Evolutionary conservation across 2,888 invertebrate species (phyloP).

Genomic region (Malachius bipustulatus): DNA sequence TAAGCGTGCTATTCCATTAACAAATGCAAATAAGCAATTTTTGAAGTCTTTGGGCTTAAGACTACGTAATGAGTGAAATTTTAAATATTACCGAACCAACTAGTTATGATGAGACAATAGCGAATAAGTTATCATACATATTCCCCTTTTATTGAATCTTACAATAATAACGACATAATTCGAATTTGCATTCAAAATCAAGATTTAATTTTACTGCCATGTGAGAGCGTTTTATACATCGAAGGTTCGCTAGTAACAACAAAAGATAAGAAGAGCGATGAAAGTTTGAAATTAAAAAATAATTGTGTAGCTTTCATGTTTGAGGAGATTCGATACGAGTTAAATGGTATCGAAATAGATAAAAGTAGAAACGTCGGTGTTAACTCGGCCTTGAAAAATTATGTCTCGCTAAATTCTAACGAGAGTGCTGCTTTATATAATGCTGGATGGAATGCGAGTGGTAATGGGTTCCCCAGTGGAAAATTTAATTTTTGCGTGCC

Average conservation of each 20-base stretch:
- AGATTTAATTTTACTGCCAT: conserved; percentile 9
- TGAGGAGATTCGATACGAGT: conserved; percentile 28
- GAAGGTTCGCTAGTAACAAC: too few relatives aligned
- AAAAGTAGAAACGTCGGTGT: conserved; percentile 25
- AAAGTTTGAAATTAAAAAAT: too few relatives aligned
- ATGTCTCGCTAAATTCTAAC: conserved; percentile 24
- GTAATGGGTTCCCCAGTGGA: too few relatives aligned
- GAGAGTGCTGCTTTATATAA: too few relatives aligned
- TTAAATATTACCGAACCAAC: not conserved
- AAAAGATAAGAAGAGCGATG: too few relatives aligned
- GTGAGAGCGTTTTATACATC: too few relatives aligned
- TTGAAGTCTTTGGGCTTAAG: too few relatives aligned
- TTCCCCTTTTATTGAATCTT: conserved; percentile 9
- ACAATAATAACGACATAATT: conserved; percentile 12
- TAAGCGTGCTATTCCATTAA: too few relatives aligned
- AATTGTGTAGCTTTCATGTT: conserved; percentile 26
- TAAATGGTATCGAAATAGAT: conserved; percentile 30
- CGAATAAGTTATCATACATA: conserved; percentile 7
- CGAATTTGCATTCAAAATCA: too few relatives aligned
- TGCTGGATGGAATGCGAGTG: conserved; percentile 22
- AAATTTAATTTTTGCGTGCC: too few relatives aligned
- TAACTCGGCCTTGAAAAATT: conserved; percentile 27
- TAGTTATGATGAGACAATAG: conserved; percentile 9
- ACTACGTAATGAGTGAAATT: too few relatives aligned
- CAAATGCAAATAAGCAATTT: too few relatives aligned